Conservation (phyloP, 1,140 invertebrate genomes). For the Anagrus nilaparvatae region DNA sequence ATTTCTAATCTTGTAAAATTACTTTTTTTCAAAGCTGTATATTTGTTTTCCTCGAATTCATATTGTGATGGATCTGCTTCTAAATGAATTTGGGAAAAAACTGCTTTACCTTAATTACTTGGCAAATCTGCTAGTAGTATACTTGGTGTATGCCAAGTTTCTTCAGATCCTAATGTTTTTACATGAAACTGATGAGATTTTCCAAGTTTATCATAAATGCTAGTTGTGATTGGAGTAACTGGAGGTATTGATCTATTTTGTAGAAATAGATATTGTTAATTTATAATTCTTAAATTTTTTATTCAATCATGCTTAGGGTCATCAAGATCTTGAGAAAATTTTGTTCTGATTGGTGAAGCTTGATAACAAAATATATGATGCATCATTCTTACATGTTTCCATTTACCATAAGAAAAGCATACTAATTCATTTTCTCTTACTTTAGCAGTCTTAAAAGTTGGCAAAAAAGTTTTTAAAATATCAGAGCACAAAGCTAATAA, state of each 20-base stretch:
- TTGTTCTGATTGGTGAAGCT: slow-evolving; percentile 65
- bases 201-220: slow-evolving; percentile 53
- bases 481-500: slow-evolving; percentile 78
- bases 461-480: slow-evolving; percentile 62
- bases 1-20: slow-evolving; percentile 65
- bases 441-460: slow-evolving; percentile 71
- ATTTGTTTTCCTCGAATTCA: slow-evolving; percentile 51
- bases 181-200: slow-evolving; percentile 59
- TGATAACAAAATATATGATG: slow-evolving; percentile 83
- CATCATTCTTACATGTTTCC: slow-evolving; percentile 73
- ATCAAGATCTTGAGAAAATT: slow-evolving; percentile 63
- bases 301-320: slow-evolving; percentile 43
- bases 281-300: too few relatives aligned
- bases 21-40: slow-evolving; percentile 48
- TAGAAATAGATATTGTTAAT: too few relatives aligned
- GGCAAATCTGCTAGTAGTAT: slow-evolving; percentile 59
- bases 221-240: slow-evolving; percentile 45
- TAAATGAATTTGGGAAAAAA: slow-evolving; percentile 66
- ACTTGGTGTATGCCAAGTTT: slow-evolving; percentile 76
- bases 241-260: slow-evolving; percentile 33
- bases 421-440: slow-evolving; percentile 73
- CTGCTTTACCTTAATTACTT: slow-evolving; percentile 56
- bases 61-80: slow-evolving; percentile 47
- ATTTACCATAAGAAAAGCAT: slow-evolving; percentile 69
- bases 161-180: slow-evolving; percentile 66